Evolutionary conservation across 2,113 vertebrate species (phyloP).

Genomic region (Sciurus niger): DNA sequence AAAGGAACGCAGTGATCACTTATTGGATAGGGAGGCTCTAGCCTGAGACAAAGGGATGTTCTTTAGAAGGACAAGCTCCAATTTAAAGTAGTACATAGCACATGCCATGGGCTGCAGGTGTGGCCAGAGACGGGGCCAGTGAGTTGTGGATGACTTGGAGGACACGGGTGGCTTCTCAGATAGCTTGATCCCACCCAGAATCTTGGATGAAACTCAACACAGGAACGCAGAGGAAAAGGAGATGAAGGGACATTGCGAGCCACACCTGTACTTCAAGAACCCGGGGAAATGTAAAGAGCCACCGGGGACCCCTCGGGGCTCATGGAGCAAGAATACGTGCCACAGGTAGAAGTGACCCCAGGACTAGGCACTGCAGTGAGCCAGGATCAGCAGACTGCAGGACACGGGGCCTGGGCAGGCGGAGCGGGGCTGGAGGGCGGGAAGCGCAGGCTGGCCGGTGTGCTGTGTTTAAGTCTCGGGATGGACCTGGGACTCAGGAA

Average conservation of each 20-base stretch:
- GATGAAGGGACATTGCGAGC: not conserved
- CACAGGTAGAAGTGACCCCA: not conserved
- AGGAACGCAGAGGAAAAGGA: not conserved
- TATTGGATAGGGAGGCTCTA: not conserved
- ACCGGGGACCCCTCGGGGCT: rapidly evolving
- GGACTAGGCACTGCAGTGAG: too few relatives aligned
- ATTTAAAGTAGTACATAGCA: rapidly evolving
- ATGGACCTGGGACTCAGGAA: not conserved
- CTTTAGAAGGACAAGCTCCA: not conserved
- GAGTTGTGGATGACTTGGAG: not conserved
- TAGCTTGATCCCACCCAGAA: not conserved
- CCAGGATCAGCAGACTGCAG: not conserved
- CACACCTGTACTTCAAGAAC: too few relatives aligned
- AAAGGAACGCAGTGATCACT: not conserved
- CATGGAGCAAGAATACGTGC: rapidly evolving
- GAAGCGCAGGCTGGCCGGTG: rapidly evolving
- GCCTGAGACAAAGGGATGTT: not conserved
- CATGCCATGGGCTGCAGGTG: rapidly evolving
- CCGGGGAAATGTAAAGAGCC: not conserved
- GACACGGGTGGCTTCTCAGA: not conserved
- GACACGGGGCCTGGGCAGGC: not conserved
- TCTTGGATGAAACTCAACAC: not conserved
- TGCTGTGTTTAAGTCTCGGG: not conserved
- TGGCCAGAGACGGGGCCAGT: not conserved
- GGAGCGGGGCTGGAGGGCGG: rapidly evolving